Conservation (phyloP, 2,888 invertebrate species). For the Cheilosia urbana region DNA sequence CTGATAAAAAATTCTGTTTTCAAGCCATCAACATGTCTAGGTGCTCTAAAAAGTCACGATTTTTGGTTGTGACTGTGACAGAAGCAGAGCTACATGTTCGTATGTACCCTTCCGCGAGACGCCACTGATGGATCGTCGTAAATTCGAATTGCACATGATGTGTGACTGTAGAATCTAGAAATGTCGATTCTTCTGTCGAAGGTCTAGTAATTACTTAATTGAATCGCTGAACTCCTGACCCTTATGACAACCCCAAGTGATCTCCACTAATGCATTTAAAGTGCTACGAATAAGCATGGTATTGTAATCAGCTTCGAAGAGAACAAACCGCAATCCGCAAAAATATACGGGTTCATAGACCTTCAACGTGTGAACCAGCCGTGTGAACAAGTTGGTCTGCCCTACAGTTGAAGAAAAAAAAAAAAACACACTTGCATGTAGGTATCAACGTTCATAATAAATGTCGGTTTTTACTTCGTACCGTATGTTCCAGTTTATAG, state of each 20-base stretch:
- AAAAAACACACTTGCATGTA: conserved; percentile 3
- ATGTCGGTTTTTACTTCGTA: conserved; percentile 2
- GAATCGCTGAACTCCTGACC: conserved; percentile 67
- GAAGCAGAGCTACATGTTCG: no score
- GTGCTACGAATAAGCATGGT: conserved; percentile 3
- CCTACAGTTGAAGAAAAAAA: background rate
- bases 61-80: no score
- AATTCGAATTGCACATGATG: conserved; percentile 48
- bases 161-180: conserved; percentile 51
- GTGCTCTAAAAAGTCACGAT: no score
- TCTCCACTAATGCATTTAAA: conserved; percentile 12
- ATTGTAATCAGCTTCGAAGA: conserved; percentile 26
- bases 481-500: conserved; percentile 45
- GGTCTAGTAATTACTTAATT: conserved; percentile 72
- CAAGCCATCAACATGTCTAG: no score
- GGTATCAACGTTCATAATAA: background rate
- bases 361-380: conserved; percentile 57
- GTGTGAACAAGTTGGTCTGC: conserved; percentile 63
- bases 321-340: conserved; percentile 12
- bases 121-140: conserved; percentile 28
- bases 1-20: no score
- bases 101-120: no score
- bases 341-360: conserved; percentile 67
- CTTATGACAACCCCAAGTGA: conserved; percentile 46
- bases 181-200: conserved; percentile 34